Evolutionary conservation across 2,113 vertebrate species (phyloP).

Genomic region (Oriolus oriolus): DNA sequence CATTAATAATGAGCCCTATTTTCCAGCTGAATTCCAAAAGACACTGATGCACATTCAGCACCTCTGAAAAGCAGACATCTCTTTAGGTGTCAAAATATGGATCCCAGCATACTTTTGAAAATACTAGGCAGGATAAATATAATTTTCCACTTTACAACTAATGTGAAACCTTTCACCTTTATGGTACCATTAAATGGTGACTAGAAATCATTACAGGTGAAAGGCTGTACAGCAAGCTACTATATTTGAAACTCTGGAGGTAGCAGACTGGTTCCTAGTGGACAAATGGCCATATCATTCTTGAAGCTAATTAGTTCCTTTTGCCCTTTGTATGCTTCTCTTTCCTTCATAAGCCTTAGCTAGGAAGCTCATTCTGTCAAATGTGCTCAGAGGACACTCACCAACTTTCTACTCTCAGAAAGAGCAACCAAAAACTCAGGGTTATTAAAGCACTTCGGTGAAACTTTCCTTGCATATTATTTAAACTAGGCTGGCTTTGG

Average conservation of each 20-base stretch:
- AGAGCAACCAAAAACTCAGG: background rate
- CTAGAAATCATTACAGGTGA: background rate
- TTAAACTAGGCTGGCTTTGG: background rate
- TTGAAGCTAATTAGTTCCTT: background rate
- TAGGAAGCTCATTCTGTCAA: background rate
- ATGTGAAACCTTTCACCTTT: background rate
- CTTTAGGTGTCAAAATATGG: background rate
- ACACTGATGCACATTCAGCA: background rate
- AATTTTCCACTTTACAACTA: background rate
- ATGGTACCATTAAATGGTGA: background rate
- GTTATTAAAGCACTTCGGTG: background rate
- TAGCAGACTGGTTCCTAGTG: background rate
- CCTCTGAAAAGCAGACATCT: background rate
- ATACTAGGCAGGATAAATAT: background rate
- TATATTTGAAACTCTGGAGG: background rate
- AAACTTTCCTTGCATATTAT: background rate
- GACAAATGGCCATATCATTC: background rate
- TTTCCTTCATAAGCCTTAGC: background rate
- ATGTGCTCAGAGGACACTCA: background rate
- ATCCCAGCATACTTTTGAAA: background rate
- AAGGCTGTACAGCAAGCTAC: background rate
- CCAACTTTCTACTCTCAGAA: background rate
- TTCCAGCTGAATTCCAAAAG: constrained; percentile 11
- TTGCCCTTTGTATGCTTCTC: background rate
- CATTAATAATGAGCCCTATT: background rate